Percentiles rank a stretch among this genome's conserved stretches.
phyloP scores from a whole-genome alignment of 2,888 invertebrate genomes.

The Pristionchus entomophagus region DNA sequence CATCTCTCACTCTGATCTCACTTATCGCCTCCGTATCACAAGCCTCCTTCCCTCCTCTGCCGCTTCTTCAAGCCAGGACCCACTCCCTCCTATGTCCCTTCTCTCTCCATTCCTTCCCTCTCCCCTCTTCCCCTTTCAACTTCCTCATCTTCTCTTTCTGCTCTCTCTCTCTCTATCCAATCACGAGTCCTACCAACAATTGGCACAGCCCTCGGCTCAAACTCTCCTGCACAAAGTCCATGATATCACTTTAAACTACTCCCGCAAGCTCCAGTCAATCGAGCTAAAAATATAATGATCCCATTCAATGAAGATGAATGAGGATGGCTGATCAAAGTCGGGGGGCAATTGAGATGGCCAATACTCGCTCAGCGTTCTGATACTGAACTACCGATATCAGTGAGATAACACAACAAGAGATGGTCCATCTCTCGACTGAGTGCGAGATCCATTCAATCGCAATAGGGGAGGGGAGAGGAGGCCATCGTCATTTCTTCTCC shows the following conservation, averaged over 20 bases:
- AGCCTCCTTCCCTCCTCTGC: background rate
- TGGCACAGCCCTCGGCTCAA: conserved; percentile 19
- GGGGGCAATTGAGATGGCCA: background rate
- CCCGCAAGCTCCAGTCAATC: background rate
- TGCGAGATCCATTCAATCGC: background rate
- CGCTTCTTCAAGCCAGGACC: background rate
- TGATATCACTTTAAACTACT: background rate
- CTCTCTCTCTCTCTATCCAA: background rate
- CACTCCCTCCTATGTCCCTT: background rate
- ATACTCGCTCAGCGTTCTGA: background rate
- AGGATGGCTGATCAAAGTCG: background rate
- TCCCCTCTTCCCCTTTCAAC: conserved; percentile 35
- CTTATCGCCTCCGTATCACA: conserved; percentile 32
- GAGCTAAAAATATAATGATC: background rate
- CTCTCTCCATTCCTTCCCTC: background rate
- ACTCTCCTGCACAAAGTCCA: background rate
- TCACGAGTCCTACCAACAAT: conserved; percentile 40
- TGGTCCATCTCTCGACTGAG: background rate
- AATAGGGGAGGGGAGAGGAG: no score
- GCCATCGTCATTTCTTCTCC: conserved; percentile 12
- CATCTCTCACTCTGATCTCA: background rate
- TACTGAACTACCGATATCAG: no score
- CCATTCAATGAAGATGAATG: background rate
- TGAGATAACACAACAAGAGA: background rate
- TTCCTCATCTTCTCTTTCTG: conserved; percentile 15